Evolutionary conservation across 2,113 vertebrate species (phyloP).

Genomic region (Brachypodius melanocephalos): DNA sequence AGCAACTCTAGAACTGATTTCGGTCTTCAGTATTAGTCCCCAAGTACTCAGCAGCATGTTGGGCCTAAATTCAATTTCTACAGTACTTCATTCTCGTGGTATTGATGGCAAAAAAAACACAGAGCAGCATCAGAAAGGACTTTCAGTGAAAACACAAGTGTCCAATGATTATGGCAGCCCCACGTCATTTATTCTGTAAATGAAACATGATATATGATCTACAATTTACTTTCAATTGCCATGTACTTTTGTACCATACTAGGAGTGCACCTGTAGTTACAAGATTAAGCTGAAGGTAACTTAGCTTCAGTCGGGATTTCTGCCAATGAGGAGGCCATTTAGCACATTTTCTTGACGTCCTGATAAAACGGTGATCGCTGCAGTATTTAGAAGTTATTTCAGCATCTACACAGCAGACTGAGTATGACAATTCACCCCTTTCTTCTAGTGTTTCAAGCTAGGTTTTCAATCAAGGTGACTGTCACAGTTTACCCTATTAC

Average conservation of each 20-base stretch:
- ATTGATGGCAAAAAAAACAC: constrained; percentile 33
- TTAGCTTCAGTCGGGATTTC: constrained; percentile 50
- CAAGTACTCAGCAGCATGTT: constrained; percentile 54
- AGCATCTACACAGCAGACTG: constrained; percentile 11
- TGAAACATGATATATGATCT: constrained; percentile 7
- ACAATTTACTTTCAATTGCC: constrained; percentile 50
- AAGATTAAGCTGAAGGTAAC: constrained; percentile 36
- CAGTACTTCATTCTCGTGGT: constrained; percentile 56
- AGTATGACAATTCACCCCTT: not conserved
- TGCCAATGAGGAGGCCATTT: constrained; percentile 55
- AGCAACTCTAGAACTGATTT: constrained; percentile 62
- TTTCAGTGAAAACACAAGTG: constrained; percentile 44
- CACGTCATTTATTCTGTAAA: constrained; percentile 48
- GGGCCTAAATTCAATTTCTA: constrained; percentile 55
- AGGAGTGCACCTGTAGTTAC: constrained; percentile 20
- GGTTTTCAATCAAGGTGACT: not conserved
- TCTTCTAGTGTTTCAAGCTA: not conserved
- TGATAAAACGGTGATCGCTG: constrained; percentile 35
- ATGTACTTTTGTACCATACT: constrained; percentile 3
- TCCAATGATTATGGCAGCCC: constrained; percentile 63
- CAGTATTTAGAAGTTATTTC: constrained; percentile 31
- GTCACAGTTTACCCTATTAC: not conserved
- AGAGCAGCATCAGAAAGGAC: constrained; percentile 57
- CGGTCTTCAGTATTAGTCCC: constrained; percentile 63
- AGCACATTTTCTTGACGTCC: constrained; percentile 42